Evolutionary conservation across 1,140 invertebrate species (phyloP).

Genomic region (Dendrolimus punctatus): DNA sequence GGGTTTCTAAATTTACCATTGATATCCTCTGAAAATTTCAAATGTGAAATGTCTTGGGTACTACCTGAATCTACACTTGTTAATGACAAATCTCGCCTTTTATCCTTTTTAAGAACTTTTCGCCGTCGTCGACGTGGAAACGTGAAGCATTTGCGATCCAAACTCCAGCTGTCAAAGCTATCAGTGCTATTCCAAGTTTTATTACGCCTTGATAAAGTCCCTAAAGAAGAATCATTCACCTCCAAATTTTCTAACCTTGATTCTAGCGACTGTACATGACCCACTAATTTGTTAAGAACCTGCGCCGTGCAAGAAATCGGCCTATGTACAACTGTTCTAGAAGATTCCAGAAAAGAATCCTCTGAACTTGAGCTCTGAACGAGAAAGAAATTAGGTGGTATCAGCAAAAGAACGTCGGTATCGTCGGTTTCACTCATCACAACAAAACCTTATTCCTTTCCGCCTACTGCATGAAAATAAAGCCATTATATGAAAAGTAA

Average conservation of each 20-base stretch:
- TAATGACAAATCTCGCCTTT: conserved; percentile 32
- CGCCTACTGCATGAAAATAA: conserved; percentile 10
- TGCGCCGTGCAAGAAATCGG: conserved; percentile 53
- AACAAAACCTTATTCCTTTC: conserved; percentile 17
- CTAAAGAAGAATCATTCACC: conserved; percentile 35
- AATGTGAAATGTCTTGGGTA: conserved; percentile 16
- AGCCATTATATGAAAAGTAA: conserved; percentile 32
- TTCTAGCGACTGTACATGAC: conserved; percentile 75
- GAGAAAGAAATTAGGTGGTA: conserved; percentile 82
- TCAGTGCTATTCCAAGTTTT: conserved; percentile 35
- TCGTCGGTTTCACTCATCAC: conserved; percentile 89
- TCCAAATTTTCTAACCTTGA: conserved; percentile 70
- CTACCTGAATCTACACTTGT: conserved; percentile 37
- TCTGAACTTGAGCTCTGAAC: conserved; percentile 73
- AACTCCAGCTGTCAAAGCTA: conserved; percentile 36
- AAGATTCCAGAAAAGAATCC: conserved; percentile 48
- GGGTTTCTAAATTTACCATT: conserved; percentile 9
- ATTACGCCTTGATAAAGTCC: conserved; percentile 19
- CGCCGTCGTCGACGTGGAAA: conserved; percentile 50
- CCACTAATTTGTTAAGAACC: conserved; percentile 76
- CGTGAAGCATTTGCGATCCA: conserved; percentile 49
- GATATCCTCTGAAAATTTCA: conserved; percentile 23
- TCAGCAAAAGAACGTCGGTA: conserved; percentile 83
- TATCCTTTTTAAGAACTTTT: conserved; percentile 28
- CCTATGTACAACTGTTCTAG: conserved; percentile 51